Evolutionary conservation across 2,888 invertebrate genomes (phyloP).

Genomic region (Andrena haemorrhoa): DNA sequence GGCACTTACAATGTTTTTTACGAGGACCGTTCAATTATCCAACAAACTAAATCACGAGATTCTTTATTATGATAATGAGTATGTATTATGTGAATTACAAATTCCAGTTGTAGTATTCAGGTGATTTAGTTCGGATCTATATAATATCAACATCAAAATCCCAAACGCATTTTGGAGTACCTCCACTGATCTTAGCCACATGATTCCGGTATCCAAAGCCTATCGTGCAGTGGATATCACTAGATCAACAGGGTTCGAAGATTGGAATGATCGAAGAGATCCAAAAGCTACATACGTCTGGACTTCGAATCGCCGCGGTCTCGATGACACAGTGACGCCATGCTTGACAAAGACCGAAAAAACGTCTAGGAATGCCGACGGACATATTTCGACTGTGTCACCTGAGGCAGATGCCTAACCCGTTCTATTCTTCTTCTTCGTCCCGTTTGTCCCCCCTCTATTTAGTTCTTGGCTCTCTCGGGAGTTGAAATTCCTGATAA

Average conservation of each 20-base stretch:
- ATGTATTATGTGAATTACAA: no score
- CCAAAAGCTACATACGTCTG: constrained; percentile 33
- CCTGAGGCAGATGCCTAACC: constrained; percentile 68
- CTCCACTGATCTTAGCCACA: constrained; percentile 12
- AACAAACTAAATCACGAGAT: no score
- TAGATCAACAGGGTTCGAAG: constrained; percentile 30
- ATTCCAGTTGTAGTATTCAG: no score
- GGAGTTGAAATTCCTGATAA: constrained; percentile 4
- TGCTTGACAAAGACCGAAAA: constrained; percentile 82
- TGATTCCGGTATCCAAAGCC: constrained; percentile 13
- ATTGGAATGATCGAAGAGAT: constrained; percentile 47
- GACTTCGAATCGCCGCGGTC: constrained; percentile 64
- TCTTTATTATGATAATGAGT: no score
- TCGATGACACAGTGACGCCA: constrained; percentile 81
- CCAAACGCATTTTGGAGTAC: neutral
- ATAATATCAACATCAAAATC: constrained; percentile 11
- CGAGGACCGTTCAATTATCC: no score
- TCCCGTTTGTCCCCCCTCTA: constrained; percentile 19
- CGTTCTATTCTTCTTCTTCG: constrained; percentile 48
- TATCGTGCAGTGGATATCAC: constrained; percentile 22
- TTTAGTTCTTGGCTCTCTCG: neutral
- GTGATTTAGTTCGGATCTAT: no score
- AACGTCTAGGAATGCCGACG: constrained; percentile 82
- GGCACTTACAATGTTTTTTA: no score
- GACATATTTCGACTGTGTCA: constrained; percentile 83